Evolutionary conservation across 1,140 invertebrate species (phyloP).

Genomic region (Physella acuta): DNA sequence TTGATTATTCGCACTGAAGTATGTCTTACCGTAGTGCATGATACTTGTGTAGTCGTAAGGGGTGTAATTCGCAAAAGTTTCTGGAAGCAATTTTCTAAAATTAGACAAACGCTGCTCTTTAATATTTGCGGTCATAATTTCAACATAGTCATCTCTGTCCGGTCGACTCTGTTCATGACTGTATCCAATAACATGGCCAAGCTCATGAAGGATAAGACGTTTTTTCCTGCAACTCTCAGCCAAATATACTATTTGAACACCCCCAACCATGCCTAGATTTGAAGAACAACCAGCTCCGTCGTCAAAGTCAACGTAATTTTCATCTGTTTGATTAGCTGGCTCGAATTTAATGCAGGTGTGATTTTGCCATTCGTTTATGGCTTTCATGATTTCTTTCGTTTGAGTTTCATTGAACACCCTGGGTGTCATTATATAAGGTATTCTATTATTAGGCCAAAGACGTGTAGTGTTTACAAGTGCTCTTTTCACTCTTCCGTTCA

Average conservation of each 20-base stretch:
- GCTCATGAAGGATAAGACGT: slow-evolving; percentile 41
- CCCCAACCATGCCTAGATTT: slow-evolving; percentile 24
- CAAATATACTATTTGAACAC: slow-evolving; percentile 7
- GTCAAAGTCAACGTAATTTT: background rate
- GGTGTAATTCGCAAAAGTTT: slow-evolving; percentile 89
- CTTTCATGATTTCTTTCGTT: background rate
- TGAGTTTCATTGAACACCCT: background rate
- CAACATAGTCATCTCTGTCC: slow-evolving; percentile 56
- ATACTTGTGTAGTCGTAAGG: slow-evolving; percentile 87
- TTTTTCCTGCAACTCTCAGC: slow-evolving; percentile 31
- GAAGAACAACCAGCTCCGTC: slow-evolving; percentile 12
- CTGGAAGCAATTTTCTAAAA: slow-evolving; percentile 90
- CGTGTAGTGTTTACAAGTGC: too few relatives aligned
- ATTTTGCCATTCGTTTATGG: background rate
- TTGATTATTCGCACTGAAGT: slow-evolving; percentile 25
- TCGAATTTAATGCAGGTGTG: background rate
- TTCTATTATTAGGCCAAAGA: background rate
- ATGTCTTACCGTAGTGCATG: slow-evolving; percentile 83
- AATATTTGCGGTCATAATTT: slow-evolving; percentile 50
- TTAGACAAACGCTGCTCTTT: slow-evolving; percentile 72
- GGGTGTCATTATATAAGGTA: background rate
- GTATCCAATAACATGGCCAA: slow-evolving; percentile 65
- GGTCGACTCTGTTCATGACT: slow-evolving; percentile 61
- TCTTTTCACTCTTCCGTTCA: too few relatives aligned
- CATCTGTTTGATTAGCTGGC: background rate